Evolutionary conservation across 2,113 vertebrate genomes (phyloP), one percentile per base, ranked within the genome.

Genomic region (Hyla sarda): DNA sequence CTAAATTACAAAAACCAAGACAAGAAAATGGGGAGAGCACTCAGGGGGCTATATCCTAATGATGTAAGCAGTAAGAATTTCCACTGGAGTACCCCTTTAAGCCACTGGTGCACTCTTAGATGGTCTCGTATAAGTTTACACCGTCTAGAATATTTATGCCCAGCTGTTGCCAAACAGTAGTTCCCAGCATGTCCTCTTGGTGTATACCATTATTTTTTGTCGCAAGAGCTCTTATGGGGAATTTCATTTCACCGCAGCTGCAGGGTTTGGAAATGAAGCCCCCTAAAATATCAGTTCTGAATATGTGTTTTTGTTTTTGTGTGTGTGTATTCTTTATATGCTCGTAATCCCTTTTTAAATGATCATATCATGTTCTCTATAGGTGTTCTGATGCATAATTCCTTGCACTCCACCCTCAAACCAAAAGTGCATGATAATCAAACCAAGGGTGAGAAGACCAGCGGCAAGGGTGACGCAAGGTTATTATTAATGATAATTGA

Each of bases 401-500:
- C 16, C 25, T 28, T 37, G 16, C 16, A 74, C 85, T 87, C 85
- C 85, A 87, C 85, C 85, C 85, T 56, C 21, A 30, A 87, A 74
- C 28, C 9, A 32, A 50, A n/a, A 9, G 41, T 58, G 17, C 77
- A 48, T 56, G 72, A 82, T 54, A 87, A 82, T 16, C 85, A 82
- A 28, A 50, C 32, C 16, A 25, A 58, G 67, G 52, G 34, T 45
- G 37, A 48, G 23, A 74, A 74, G 67, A 72, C 77, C 67, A 82
- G 85, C 37, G 45, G 65, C 17, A n/a, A 82, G 30, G 62, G 67
- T 87, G 65, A 82, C 62, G 77, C 78, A 87, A 82, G 75, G 12
- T 74, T 52, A 87, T 73, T 82, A 82, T 52, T 78, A 78, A 74
- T 74, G 37, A 74, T 82, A 87, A 86, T 87, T 82, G 85, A 87